Base-by-base conservation (phyloP, 1,140 invertebrate genomes). In the Vanessa tameamea region DNA sequence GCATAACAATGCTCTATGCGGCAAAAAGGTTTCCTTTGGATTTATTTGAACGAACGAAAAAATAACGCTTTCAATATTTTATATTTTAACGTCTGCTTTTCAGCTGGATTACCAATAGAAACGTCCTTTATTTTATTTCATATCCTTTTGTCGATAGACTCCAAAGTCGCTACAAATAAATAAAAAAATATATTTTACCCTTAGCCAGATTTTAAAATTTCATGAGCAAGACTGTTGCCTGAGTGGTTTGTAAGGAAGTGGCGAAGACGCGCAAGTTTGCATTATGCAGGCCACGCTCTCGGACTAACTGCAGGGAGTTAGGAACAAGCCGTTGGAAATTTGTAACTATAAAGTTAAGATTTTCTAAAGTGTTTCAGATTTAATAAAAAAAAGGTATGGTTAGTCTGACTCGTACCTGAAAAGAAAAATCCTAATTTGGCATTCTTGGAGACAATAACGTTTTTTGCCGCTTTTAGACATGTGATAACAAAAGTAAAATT, bases 181-280 rank as follows among this genome's bases (percentile, higher is more conserved):
- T 16, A 47, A 31, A 23, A 26, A 51, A 50, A 31, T n/a, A n/a
- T 0, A 37, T n/a, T 15, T 69, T 23, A 15, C 47, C 13, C 26
- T 37, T 15, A 31, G 23, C 23, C 11, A 57, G 16, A 16, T 47
- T 61, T 70, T 61, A 70, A 69, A 70, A 50, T 70, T 70, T 70
- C 68, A 70, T 70, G 68, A 70, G 57, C 20, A 14, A 67, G 51
- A 59, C 66, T 59, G 31, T 63, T 20, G 57, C 57, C 57, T 26
- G 68, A 70, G 68, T 70, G 43, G 55, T 61, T 23, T 59, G 67
- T 59, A 69, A 61, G 53, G 67, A 70, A 70, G 68, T 70, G 57
- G 31, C 23, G 57, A 37, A 70, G 68, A 61, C 55, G 57, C 2
- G 47, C 57, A 59, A 70, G 31, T 63, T 50, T 70, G 67, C 53